A percentile compares a stretch with the other conserved stretches of the same genome.
Evolutionary conservation across 1,140 invertebrate species (phyloP).

Genomic region (Holotrichia oblita): DNA sequence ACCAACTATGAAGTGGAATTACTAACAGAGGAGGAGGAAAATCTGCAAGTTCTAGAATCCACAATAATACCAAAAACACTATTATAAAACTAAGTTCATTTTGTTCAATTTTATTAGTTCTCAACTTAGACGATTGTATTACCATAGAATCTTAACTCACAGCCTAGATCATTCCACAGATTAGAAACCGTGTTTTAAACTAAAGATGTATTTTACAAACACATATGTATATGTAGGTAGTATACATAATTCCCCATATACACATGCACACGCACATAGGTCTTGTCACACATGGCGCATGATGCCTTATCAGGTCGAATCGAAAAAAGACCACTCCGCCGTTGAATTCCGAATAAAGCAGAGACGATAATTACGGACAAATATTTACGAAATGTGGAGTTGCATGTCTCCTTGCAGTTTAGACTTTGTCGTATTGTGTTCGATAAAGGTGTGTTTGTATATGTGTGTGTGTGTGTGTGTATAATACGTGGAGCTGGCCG

Average conservation of each 20-base stretch:
- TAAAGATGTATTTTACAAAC: background rate
- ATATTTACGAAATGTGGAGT: slow-evolving; percentile 12
- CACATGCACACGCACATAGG: slow-evolving; percentile 15
- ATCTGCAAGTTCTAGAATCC: too few species aligned
- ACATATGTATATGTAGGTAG: background rate
- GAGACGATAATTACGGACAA: slow-evolving; percentile 16
- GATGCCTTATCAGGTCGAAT: slow-evolving; percentile 12
- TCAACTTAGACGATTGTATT: too few species aligned
- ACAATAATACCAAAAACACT: too few species aligned
- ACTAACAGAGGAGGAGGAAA: too few species aligned
- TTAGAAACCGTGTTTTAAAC: background rate
- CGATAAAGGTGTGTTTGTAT: background rate
- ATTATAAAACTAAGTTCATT: too few species aligned
- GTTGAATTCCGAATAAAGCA: slow-evolving; percentile 8
- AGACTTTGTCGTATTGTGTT: slow-evolving; percentile 7
- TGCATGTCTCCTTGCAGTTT: slow-evolving; percentile 7
- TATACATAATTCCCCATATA: background rate
- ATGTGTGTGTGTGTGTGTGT: background rate
- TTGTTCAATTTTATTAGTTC: too few species aligned
- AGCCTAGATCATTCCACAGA: background rate
- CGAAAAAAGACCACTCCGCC: background rate
- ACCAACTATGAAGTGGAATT: too few species aligned
- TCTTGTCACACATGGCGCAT: slow-evolving; percentile 1
- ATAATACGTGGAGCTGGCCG: background rate
- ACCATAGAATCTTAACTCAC: too few species aligned